These are phyloP conservation scores for Zhuqinia jingwanae DNA, from an alignment of 2,888 invertebrate species.

Conservation along the genomic window DNA sequence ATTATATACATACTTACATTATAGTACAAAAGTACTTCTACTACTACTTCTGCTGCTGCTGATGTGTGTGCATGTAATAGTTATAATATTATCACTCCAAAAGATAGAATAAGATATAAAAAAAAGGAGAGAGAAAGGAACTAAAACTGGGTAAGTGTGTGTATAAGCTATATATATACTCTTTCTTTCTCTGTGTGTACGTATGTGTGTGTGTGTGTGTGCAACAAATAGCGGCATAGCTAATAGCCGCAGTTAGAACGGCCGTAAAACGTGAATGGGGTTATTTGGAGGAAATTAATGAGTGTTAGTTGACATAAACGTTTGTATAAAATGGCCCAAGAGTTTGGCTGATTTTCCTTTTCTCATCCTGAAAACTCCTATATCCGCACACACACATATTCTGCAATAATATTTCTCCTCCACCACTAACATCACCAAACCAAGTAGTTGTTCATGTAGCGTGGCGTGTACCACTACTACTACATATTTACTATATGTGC, in stretches of 20 bases:
- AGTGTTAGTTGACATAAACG: constrained; percentile 79
- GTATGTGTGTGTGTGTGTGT: constrained; percentile 3
- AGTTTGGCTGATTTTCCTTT: constrained; percentile 76
- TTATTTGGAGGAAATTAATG: constrained; percentile 79
- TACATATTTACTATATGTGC: too few relatives aligned
- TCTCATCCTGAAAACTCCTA: constrained; percentile 62
- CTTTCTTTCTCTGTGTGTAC: too few relatives aligned
- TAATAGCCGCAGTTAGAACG: constrained; percentile 69
- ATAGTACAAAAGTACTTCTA: too few relatives aligned
- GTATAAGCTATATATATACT: neutral
- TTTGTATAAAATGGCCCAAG: constrained; percentile 78
- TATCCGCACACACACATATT: constrained; percentile 30
- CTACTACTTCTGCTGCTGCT: too few relatives aligned
- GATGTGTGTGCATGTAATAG: constrained; percentile 32
- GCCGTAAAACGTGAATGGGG: constrained; percentile 75
- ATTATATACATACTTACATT: too few relatives aligned
- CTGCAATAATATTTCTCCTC: constrained; percentile 29
- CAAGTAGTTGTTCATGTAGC: neutral
- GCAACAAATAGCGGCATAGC: constrained; percentile 52
- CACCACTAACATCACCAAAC: too few relatives aligned
- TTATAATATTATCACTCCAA: constrained; percentile 18
- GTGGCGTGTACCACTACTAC: constrained; percentile 10
- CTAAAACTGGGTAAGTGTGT: neutral
- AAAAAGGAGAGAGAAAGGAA: constrained; percentile 4
- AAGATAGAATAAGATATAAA: constrained; percentile 21